These are phyloP conservation scores for Platichthys flesus DNA, from an alignment of 2,113 vertebrate genomes.

Conservation along the genomic window DNA sequence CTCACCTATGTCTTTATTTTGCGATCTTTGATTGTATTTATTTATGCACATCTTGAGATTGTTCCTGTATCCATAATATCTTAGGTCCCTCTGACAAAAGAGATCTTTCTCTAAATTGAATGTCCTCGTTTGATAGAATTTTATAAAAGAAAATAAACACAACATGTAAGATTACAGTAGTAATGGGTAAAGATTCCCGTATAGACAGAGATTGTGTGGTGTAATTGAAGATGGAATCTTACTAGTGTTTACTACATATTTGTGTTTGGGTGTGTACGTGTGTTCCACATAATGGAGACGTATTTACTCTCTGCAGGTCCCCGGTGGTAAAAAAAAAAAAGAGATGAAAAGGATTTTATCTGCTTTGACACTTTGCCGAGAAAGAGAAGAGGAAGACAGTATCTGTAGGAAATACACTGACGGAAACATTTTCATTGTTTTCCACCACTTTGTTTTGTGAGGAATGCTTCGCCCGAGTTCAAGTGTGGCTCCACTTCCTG, in stretches of 20 bases:
- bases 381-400: not conserved
- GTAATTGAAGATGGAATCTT: conserved; percentile 2
- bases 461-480: not conserved
- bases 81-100: not conserved
- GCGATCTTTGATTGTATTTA: not conserved
- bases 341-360: not conserved
- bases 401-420: not conserved
- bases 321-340: not conserved
- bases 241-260: not conserved
- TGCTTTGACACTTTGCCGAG: not conserved
- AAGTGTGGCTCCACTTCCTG: not conserved
- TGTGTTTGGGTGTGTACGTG: not conserved
- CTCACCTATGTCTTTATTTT: no score
- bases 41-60: not conserved
- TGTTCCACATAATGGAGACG: not conserved
- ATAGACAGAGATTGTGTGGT: not conserved
- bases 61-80: not conserved
- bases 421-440: conserved; percentile 44
- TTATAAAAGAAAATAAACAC: not conserved
- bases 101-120: not conserved
- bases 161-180: not conserved
- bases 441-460: conserved; percentile 51
- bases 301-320: not conserved
- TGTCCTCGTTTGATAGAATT: not conserved
- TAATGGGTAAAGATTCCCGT: conserved; percentile 19